Evolutionary conservation across 2,113 vertebrate genomes (phyloP).

Genomic region (Microtus ochrogaster): DNA sequence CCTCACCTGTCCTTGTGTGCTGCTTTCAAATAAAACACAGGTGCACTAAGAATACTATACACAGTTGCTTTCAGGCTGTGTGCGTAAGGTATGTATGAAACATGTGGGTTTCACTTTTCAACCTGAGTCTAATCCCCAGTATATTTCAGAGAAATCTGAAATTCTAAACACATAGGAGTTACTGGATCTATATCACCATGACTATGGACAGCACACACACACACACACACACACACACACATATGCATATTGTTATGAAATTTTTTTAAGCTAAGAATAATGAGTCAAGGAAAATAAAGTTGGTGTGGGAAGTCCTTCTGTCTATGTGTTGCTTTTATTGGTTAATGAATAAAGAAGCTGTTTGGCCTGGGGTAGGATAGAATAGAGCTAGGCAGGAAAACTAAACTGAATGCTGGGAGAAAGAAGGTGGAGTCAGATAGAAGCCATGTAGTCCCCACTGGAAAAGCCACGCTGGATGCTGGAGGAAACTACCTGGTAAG

Average conservation of each 20-base stretch:
- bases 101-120: not conserved
- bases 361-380: too few relatives aligned
- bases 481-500: too few relatives aligned
- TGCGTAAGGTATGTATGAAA: not conserved
- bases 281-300: not conserved
- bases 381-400: too few relatives aligned
- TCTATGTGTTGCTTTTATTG: too few relatives aligned
- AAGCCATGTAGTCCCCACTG: too few relatives aligned
- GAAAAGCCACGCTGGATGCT: too few relatives aligned
- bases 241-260: not conserved
- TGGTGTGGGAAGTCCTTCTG: too few relatives aligned
- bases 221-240: not conserved
- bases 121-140: not conserved
- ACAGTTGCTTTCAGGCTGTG: not conserved
- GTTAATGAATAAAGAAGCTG: too few relatives aligned
- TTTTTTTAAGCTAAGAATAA: constrained; percentile 2
- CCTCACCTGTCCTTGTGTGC: not conserved
- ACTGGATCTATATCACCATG: not conserved
- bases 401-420: too few relatives aligned
- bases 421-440: too few relatives aligned
- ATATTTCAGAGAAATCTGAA: not conserved
- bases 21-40: not conserved
- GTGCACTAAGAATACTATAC: not conserved
- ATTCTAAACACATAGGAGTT: not conserved
- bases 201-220: not conserved